These are phyloP conservation scores for Megalops atlanticus DNA, from an alignment of 2,113 vertebrate genomes.

Conservation along the genomic window DNA sequence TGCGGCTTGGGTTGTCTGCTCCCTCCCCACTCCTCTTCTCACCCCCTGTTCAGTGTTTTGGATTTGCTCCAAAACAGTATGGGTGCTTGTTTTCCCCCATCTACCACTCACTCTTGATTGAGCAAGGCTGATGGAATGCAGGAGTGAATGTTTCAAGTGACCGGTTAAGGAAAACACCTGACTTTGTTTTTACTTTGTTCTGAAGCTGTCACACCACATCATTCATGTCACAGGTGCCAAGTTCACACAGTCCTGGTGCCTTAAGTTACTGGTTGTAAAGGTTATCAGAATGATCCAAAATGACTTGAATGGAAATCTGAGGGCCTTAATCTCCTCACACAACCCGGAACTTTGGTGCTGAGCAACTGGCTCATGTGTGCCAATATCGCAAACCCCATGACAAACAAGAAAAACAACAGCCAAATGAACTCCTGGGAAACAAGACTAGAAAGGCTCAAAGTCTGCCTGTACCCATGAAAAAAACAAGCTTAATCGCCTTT, in stretches of 20 bases:
- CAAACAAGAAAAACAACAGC: constrained; percentile 60
- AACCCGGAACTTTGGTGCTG: constrained; percentile 22
- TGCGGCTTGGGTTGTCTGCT: no score
- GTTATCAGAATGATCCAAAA: background rate
- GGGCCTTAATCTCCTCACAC: background rate
- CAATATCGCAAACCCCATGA: constrained; percentile 59
- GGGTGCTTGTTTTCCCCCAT: background rate
- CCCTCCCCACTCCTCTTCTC: background rate
- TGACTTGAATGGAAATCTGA: background rate
- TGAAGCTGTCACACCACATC: background rate
- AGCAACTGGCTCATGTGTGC: constrained; percentile 44
- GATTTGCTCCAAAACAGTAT: background rate
- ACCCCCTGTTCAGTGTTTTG: background rate
- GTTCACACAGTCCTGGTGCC: background rate
- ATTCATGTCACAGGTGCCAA: background rate
- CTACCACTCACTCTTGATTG: no score
- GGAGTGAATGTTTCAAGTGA: background rate
- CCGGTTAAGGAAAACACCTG: background rate
- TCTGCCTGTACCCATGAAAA: constrained; percentile 58
- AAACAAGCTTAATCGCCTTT: constrained; percentile 69
- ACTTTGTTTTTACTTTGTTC: background rate
- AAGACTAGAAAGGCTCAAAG: constrained; percentile 57
- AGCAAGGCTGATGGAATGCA: background rate
- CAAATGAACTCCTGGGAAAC: constrained; percentile 62
- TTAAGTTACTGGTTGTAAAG: background rate